These are phyloP conservation scores for Argyresthia goedartella DNA, from an alignment of 2,888 invertebrate species.

Conservation along the genomic window DNA sequence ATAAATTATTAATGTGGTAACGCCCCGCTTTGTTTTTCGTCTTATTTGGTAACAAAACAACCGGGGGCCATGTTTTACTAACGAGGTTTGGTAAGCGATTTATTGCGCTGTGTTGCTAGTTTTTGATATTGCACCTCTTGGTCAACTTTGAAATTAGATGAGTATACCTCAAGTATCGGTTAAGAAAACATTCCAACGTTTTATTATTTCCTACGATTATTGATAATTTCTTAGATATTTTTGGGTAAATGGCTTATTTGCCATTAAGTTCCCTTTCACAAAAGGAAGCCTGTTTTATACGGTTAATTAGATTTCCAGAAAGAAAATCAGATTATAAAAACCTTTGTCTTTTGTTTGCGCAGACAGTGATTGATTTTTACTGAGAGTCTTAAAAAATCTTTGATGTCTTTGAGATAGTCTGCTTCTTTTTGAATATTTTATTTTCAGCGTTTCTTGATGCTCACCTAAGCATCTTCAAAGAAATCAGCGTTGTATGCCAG, in stretches of 20 bases:
- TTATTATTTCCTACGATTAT: no score
- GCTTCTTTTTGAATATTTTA: no score
- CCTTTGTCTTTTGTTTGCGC: conserved; percentile 7
- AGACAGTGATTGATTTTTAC: conserved; percentile 14
- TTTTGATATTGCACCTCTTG: background rate
- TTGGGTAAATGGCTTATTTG: background rate
- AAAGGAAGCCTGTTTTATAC: conserved; percentile 13
- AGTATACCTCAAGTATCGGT: no score
- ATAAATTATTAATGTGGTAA: conserved; percentile 70
- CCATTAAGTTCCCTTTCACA: conserved; percentile 6
- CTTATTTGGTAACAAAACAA: conserved; percentile 3
- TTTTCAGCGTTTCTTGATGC: no score
- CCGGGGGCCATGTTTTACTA: background rate
- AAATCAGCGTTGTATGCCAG: no score
- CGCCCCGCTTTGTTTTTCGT: conserved; percentile 30
- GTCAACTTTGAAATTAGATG: no score
- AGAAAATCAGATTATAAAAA: conserved; percentile 11
- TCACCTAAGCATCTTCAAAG: no score
- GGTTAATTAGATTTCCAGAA: conserved; percentile 15
- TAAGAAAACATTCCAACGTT: no score
- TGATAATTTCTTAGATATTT: no score
- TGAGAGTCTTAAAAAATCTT: background rate
- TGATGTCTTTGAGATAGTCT: no score
- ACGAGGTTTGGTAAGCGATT: background rate
- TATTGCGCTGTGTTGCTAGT: background rate